Base-by-base conservation (phyloP, 2,797 vertebrate genomes). In the Karalla daura region DNA sequence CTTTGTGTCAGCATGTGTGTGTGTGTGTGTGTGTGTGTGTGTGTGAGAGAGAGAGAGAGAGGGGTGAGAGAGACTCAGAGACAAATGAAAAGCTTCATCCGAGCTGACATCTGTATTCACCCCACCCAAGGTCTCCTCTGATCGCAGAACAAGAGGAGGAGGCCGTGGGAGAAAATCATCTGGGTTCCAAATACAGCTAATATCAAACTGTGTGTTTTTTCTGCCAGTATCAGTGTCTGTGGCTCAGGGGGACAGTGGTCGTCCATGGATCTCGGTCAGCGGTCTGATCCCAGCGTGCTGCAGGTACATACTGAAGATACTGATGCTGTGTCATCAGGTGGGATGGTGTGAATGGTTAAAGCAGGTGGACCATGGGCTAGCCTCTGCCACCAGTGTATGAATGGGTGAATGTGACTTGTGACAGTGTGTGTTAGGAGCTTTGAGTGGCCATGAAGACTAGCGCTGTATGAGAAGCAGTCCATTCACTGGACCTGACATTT, bases 11-110 rank as follows among this genome's bases (percentile, higher is more conserved):
- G 18, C 62, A 51, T 39, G 18, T 24, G 32, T 47, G 59, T 36
- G 30, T 64, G 18, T 58, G 47, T 18, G 39, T n/a, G 18, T 63
- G 53, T 39, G 18, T 24, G 32, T 47, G 59, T 36, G 30, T 64
- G 18, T 58, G 47, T 18, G 39, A n/a, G n/a, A n/a, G n/a, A n/a
- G n/a, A n/a, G 23, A 62, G 33, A 27, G 49, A 49, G 44, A 27
- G 12, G 43, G 37, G 49, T 52, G 54, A 70, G 46, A 64, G 24
- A 8, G 23, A 53, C 35, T 43, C 20, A 64, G 36, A 72, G 41
- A 77, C 59, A 81, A 54, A 53, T 65, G 36, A 86, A 73, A 82
- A 43, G 56, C 60, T 75, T 80, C 40, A 85, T 78, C 73, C 45
- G 20, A 74, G 52, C 35, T 58, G 74, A 75, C 71, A 60, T 71